phyloP scores from a whole-genome alignment of 53 echinoderm and acorn worm species.

The Actinopyga echinites region DNA sequence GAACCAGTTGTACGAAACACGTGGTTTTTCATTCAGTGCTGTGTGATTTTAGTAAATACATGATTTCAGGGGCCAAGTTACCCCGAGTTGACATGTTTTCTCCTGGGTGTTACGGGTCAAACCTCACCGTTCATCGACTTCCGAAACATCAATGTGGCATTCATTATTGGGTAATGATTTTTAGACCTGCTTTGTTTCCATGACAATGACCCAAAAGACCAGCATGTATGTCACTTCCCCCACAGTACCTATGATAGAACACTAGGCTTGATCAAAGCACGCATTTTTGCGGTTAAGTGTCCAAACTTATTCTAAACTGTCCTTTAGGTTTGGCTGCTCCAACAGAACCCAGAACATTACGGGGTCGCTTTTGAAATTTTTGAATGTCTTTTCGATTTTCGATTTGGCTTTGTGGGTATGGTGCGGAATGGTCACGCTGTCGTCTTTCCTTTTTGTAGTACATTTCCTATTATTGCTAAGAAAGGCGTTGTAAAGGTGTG shows the following conservation, averaged over 20 bases:
- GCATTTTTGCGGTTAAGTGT: conserved; percentile 14
- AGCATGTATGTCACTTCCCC: no score
- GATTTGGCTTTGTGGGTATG: conserved; percentile 2
- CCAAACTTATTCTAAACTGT: background rate
- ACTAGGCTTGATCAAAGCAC: background rate
- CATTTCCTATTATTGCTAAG: conserved; percentile 3
- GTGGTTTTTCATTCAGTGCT: no score
- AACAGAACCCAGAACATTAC: background rate
- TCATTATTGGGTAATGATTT: no score
- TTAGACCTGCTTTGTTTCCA: no score
- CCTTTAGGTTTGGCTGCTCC: background rate
- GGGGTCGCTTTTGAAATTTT: background rate
- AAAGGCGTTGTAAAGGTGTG: background rate
- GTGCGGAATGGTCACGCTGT: background rate
- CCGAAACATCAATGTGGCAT: no score
- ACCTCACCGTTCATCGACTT: no score
- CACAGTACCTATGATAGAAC: background rate
- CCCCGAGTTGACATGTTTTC: no score
- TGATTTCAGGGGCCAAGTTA: no score
- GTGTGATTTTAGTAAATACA: no score
- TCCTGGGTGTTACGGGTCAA: no score
- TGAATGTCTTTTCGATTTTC: conserved; percentile 12
- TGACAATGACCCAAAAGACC: no score
- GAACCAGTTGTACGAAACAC: no score
- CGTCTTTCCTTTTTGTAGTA: background rate